phyloP scores from a whole-genome alignment of 2,888 invertebrate genomes.

The Argyresthia albistria region DNA sequence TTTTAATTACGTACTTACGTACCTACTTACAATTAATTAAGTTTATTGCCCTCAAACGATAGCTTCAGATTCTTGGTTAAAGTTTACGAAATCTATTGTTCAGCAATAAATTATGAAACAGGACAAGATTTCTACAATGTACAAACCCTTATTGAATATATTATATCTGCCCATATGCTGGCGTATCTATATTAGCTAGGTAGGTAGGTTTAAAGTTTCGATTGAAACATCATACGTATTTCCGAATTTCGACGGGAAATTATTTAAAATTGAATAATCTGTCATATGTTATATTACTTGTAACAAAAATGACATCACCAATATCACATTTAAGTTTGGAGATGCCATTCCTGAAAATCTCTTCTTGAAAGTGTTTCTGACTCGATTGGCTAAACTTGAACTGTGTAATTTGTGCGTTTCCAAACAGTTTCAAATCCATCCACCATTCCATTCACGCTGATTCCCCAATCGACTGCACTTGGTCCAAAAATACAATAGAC shows the following conservation, averaged over 20 bases:
- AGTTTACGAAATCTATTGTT: no score
- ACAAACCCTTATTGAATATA: not conserved
- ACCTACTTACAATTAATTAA: constrained; percentile 6
- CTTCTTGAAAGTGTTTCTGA: no score
- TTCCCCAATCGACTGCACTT: constrained; percentile 52
- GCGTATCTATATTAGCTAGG: not conserved
- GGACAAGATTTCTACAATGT: not conserved
- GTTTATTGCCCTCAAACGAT: constrained; percentile 48
- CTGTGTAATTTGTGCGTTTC: constrained; percentile 32
- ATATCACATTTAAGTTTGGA: no score
- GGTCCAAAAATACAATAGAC: constrained; percentile 45
- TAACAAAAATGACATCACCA: no score
- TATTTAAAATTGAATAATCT: no score
- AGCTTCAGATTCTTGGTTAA: constrained; percentile 3
- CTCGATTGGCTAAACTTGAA: constrained; percentile 4
- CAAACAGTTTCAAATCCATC: constrained; percentile 16
- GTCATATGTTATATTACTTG: no score
- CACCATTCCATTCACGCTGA: no score
- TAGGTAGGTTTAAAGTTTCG: not conserved
- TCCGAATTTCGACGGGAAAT: not conserved
- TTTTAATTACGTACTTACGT: constrained; percentile 6
- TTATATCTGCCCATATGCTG: no score
- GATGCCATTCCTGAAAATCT: no score
- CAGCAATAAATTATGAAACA: no score
- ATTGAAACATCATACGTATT: not conserved